Base-by-base conservation (phyloP, 2,888 invertebrate genomes). In the Smittia sp. region DNA sequence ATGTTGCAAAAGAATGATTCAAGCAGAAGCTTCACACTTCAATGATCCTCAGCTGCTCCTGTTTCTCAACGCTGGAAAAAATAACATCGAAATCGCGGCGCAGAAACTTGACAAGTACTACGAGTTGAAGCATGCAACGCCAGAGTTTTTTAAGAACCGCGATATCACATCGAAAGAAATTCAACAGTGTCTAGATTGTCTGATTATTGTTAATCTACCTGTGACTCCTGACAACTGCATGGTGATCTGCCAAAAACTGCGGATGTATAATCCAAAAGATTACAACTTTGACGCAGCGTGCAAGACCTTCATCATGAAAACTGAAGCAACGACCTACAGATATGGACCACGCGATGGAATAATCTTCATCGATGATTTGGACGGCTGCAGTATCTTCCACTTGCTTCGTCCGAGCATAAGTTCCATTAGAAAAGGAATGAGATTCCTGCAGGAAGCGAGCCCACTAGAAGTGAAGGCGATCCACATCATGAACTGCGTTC, bases 1-100 rank as follows among this genome's bases (percentile, higher is more conserved):
- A 39, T 6, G 39, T 32, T 39, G 67, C 38, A 22, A 67, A n/a
- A 67, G 22, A 20, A n/a, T 38, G 7, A 41, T 24, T 1, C 18
- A 4, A 24, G 15, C n/a, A 13, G 9, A 67, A 18, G 20, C n/a
- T 11, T 54, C n/a, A n/a, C 6, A 65, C 1, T 11, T 22, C 24
- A 65, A 2, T 1, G 7, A 27, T 65, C 3, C n/a, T 6, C 84
- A 85, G 77, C 79, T 86, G 13, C 83, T 83, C 1, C 77, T 84
- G 4, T 86, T 86, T 76, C 79, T 84, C 25, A 80, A 86, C 75
- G 85, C 85, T 72, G 85, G 85, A 77, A 81, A 84, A 74, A 84
- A 81, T 73, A 78, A 84, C 66, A 75, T 81, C 68, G 82, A 83
- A 25, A 79, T 79, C 3, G 83, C 84, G 0, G 81, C 84, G 75